Conservation (phyloP, 2,888 invertebrate species). For the Noctua janthina region DNA sequence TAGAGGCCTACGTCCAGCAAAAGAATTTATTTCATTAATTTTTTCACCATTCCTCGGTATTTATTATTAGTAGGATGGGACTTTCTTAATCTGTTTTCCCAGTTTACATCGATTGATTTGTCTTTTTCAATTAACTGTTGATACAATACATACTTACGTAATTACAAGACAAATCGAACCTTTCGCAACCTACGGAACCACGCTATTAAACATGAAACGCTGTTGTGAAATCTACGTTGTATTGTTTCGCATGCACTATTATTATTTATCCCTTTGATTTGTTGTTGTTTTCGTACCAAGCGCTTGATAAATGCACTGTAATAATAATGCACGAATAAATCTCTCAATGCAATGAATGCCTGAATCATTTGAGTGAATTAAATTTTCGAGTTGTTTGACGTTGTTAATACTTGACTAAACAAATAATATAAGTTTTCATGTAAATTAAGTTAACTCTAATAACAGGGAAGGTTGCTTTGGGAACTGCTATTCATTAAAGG, state of each 20-base stretch:
- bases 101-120: neutral
- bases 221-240: conserved; percentile 46
- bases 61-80: neutral
- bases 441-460: neutral
- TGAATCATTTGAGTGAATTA: conserved; percentile 48
- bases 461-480: neutral
- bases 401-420: conserved; percentile 20
- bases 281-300: conserved; percentile 60
- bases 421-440: neutral
- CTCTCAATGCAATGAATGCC: conserved; percentile 51
- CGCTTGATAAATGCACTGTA: conserved; percentile 65
- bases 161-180: neutral
- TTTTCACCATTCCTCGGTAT: neutral
- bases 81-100: neutral
- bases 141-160: too few relatives aligned
- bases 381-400: conserved; percentile 25
- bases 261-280: conserved; percentile 70
- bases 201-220: conserved; percentile 20
- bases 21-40: neutral
- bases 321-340: conserved; percentile 63
- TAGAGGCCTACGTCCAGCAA: neutral
- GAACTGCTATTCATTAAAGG: neutral
- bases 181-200: conserved; percentile 44
- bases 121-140: neutral
- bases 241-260: conserved; percentile 70